Evolutionary conservation across 1,140 invertebrate genomes (phyloP).

Genomic region (Leptinotarsa lineolata): DNA sequence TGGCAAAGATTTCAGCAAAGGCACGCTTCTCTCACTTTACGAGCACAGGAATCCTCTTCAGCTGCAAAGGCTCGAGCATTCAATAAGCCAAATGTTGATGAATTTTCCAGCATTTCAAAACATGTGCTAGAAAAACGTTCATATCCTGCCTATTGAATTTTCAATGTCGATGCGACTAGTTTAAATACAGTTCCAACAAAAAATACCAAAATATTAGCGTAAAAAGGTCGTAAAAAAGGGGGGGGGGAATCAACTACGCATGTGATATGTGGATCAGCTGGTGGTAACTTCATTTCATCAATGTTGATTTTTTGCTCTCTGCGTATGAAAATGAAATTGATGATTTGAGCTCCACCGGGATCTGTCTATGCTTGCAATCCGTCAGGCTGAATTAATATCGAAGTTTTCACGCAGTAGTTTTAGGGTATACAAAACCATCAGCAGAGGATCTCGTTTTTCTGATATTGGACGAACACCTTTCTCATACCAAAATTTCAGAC

Average conservation of each 20-base stretch:
- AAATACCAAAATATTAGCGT: too few species aligned
- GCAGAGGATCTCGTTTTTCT: constrained; percentile 44
- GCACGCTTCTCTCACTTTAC: too few species aligned
- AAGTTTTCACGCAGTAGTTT: constrained; percentile 44
- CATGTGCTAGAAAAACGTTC: background rate
- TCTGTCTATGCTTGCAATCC: constrained; percentile 46
- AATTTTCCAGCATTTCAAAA: background rate
- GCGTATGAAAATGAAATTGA: constrained; percentile 41
- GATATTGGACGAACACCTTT: constrained; percentile 50
- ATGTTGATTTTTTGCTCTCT: constrained; percentile 44
- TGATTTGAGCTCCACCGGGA: constrained; percentile 38
- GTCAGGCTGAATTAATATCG: constrained; percentile 50
- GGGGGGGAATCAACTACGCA: constrained; percentile 23
- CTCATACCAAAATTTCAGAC: constrained; percentile 43
- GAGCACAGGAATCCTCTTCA: too few species aligned
- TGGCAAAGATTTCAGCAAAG: too few species aligned
- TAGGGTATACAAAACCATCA: constrained; percentile 24
- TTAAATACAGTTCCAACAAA: too few species aligned
- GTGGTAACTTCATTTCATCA: constrained; percentile 38
- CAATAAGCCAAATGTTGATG: too few species aligned
- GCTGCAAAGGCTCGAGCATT: too few species aligned
- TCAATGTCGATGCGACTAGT: too few species aligned
- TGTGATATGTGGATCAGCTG: constrained; percentile 36
- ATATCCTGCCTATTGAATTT: background rate
- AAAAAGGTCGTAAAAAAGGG: background rate